Conservation (phyloP, 2,113 vertebrate species). For the Ammospiza caudacuta region DNA sequence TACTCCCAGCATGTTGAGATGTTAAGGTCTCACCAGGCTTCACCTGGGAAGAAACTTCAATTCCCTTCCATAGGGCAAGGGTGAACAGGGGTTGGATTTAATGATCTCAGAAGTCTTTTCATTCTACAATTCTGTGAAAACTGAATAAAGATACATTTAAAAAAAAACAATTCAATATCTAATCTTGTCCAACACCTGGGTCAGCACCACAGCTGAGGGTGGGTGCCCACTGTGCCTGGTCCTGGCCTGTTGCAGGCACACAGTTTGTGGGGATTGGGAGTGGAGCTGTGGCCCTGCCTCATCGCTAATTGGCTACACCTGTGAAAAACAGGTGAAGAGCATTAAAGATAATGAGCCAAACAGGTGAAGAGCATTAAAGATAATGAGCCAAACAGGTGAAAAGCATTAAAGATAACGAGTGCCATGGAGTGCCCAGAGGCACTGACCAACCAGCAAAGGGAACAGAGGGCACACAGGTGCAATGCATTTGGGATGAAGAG, state of each 20-base stretch:
- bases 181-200: neutral
- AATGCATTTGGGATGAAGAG: neutral
- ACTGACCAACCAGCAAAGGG: neutral
- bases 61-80: too few species aligned
- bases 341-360: too few species aligned
- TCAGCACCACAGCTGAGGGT: neutral
- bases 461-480: neutral
- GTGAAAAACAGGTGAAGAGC: neutral
- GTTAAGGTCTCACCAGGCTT: neutral
- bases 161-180: rapidly evolving
- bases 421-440: neutral
- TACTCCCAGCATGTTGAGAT: neutral
- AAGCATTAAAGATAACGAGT: neutral
- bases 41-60: neutral
- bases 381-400: neutral
- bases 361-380: neutral
- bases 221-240: neutral
- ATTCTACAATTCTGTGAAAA: neutral
- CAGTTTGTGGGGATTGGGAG: neutral
- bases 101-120: neutral
- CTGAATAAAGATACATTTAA: too few species aligned
- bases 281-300: neutral
- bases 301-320: neutral
- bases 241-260: neutral
- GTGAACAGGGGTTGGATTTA: rapidly evolving